Evolutionary conservation across 2,888 invertebrate genomes (phyloP), one percentile per base, ranked within the genome.

Genomic region (Leptothorax acervorum): DNA sequence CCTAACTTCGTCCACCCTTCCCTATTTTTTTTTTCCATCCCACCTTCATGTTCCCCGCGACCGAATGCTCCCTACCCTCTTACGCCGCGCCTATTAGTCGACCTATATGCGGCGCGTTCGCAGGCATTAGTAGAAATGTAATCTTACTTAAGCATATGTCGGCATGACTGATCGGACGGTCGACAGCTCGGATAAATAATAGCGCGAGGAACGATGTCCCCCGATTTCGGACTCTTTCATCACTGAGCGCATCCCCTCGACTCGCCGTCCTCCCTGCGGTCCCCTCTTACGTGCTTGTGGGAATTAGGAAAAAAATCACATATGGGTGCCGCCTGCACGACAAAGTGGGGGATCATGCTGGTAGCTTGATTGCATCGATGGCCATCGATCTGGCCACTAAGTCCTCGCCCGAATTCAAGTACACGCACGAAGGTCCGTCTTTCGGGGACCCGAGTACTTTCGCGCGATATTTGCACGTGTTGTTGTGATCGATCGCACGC

Each of bases 81-180:
- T 71, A 51, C 63, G 66, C 62, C 83, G 84, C 71, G 85, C 85
- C 83, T 88, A 90, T 89, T 86, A 84, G 87, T 53, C 85, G 66
- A 78, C 75, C 57, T 82, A 76, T 82, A 86, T 73, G 84, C 85
- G 86, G 83, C 75, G 83, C 86, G 83, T 87, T 65, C 84, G 66
- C 86, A 81, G 89, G 90, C 92, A 94, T 94, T 94, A 93, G 92
- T 92, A 93, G 93, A 92, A 94, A 94, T 94, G 94, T 94, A 94
- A 94, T 94, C 94, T 94, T 93, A 92, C 93, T 94, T 93, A 93
- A 94, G 93, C 94, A 94, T 94, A 94, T 94, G 94, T 93, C 92
- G 90, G 92, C 92, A 92, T 94, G 93, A 94, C 93, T 92, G 94
- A 94, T 94, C 93, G 93, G 91, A 88, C 90, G 89, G 91, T 90